Evolutionary conservation across 2,888 invertebrate species (phyloP), one percentile per base, ranked within the genome.

Genomic region (Stenodema calcarata): DNA sequence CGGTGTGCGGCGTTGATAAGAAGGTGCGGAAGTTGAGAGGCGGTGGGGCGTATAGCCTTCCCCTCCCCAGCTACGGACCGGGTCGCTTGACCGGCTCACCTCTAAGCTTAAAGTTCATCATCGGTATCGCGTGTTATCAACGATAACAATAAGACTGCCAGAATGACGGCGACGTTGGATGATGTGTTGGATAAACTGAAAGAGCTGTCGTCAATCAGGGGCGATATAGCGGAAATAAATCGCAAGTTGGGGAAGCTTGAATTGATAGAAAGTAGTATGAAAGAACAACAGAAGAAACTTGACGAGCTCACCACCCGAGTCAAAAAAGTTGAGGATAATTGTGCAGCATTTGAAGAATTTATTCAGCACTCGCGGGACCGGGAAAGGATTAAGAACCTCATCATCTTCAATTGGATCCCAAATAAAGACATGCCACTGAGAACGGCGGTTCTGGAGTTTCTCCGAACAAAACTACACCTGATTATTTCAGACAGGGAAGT

Each of bases 161-260:
- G n/a, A n/a, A 42, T 42, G 42, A 42, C 42, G 7, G 42, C 12
- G 42, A 42, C 42, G 12, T 23, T 69, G 14, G 18, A 23, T 6
- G 27, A 18, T 18, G 69, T 23, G 27, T 9, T 42, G 42, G 12
- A 42, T 12, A 6, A 42, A 12, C 42, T 42, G 7, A 42, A 42
- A 12, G 42, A 42, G 42, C 42, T 42, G 42, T 42, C 42, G 42
- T 6, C 42, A 12, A 42, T 42, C 42, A 42, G 81, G 82, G 81
- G 44, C 41, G 78, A 78, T 42, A 42, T 78, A 16, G n/a, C 78
- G 42, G 78, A 35, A 4, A 78, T 78, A 3, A 78, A 83, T 18
- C 75, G 75, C 78, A 83, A 87, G 54, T 12, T 50, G 28, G 47
- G 18, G 27, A 82, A 87, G 75, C 27, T n/a, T n/a, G n/a, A n/a